These are phyloP conservation scores for Aphelenchoides fujianensis DNA, from an alignment of 1,140 invertebrate species.

Conservation along the genomic window DNA sequence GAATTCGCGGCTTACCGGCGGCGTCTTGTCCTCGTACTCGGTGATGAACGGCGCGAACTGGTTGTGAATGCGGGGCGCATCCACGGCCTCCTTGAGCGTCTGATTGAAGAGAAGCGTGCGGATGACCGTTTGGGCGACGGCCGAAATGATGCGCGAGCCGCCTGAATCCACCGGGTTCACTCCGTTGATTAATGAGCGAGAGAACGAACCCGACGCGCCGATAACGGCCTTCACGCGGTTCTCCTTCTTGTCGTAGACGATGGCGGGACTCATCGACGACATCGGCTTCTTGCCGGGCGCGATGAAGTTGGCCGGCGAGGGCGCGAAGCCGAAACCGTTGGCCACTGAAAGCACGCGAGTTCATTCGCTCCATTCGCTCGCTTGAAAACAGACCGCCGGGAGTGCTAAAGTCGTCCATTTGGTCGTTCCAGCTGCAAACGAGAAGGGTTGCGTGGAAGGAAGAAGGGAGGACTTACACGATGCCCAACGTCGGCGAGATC, in stretches of 20 bases:
- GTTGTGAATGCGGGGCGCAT: conserved; percentile 83
- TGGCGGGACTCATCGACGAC: conserved; percentile 74
- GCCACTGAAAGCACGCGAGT: too few species aligned
- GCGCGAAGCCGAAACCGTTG: conserved; percentile 76
- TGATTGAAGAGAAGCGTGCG: conserved; percentile 79
- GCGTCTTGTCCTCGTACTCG: conserved; percentile 70
- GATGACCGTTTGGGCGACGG: conserved; percentile 74
- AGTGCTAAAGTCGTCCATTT: too few species aligned
- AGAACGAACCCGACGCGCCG: too few species aligned
- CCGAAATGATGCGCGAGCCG: conserved; percentile 81
- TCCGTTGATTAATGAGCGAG: too few species aligned
- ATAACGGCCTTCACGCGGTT: conserved; percentile 8
- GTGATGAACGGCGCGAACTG: conserved; percentile 80
- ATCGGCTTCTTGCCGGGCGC: conserved; percentile 76
- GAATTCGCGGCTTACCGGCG: conserved; percentile 27
- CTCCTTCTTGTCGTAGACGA: conserved; percentile 71
- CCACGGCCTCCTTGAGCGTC: conserved; percentile 81
- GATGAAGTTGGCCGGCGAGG: conserved; percentile 75
- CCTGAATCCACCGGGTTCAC: too few species aligned
- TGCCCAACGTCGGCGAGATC: conserved; percentile 74
- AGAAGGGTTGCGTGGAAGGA: too few species aligned
- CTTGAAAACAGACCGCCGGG: too few species aligned
- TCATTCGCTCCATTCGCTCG: too few species aligned
- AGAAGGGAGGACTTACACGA: too few species aligned
- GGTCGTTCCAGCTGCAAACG: too few species aligned